A percentile compares a stretch with the other conserved stretches of the same genome.
Evolutionary conservation across 2,113 vertebrate genomes (phyloP).

Genomic region (Oncorhynchus gorbuscha): DNA sequence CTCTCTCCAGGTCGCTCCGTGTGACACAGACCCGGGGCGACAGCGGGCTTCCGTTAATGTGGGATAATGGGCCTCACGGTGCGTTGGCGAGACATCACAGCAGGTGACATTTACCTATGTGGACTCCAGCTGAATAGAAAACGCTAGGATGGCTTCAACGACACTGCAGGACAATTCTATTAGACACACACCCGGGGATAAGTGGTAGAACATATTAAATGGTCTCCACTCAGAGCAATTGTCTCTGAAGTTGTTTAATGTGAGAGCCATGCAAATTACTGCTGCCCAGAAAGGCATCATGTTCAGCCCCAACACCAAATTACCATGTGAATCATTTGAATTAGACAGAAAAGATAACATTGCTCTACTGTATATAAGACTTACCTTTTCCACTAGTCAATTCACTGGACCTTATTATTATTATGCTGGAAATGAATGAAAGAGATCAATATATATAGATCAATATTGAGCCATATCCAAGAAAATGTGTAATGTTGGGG

Average conservation of each 20-base stretch:
- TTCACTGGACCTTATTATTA: conserved; percentile 7
- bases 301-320: neutral
- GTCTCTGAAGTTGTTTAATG: neutral
- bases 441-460: neutral
- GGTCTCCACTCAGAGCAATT: conserved; percentile 12
- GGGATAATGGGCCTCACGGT: conserved; percentile 59
- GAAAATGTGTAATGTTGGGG: neutral
- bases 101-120: conserved; percentile 22
- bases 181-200: neutral
- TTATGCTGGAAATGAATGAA: neutral
- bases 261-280: no score
- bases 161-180: conserved; percentile 11
- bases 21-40: conserved; percentile 61
- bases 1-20: conserved; percentile 36
- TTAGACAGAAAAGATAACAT: neutral
- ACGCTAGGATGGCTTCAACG: conserved; percentile 15
- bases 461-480: neutral
- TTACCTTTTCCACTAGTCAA: neutral
- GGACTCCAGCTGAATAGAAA: conserved; percentile 24
- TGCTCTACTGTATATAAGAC: neutral
- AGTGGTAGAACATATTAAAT: neutral
- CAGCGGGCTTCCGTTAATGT: conserved; percentile 55
- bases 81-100: conserved; percentile 29
- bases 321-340: neutral
- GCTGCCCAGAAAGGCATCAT: neutral